A percentile compares a stretch with the other conserved stretches of the same genome.
phyloP scores from a whole-genome alignment of 37 sponge, comb jelly and placozoan species.

The Bolinopsis microptera region DNA sequence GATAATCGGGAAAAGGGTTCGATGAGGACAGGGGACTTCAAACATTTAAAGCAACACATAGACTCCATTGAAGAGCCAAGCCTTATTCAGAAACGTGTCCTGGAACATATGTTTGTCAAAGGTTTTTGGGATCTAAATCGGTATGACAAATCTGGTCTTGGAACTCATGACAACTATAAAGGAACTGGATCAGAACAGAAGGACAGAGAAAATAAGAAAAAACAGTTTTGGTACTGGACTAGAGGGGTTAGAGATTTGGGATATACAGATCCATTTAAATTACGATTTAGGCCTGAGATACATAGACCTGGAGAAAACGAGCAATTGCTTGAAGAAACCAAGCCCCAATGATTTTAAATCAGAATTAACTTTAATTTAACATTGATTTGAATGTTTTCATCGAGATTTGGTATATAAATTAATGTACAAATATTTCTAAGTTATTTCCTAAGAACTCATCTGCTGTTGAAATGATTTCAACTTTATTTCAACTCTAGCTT shows the following conservation, averaged over 20 bases:
- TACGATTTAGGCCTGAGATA: neutral
- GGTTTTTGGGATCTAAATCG: conserved; percentile 27
- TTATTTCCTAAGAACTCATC: too few species aligned
- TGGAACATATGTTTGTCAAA: conserved; percentile 26
- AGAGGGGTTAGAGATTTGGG: neutral
- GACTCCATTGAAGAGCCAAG: neutral
- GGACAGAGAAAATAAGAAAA: neutral
- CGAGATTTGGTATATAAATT: neutral
- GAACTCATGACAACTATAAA: neutral
- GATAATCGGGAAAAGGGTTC: neutral
- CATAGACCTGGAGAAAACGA: conserved; percentile 38
- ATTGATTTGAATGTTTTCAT: too few species aligned
- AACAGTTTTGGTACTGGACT: conserved; percentile 44
- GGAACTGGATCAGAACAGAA: neutral
- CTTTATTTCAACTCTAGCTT: too few species aligned
- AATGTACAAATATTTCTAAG: neutral
- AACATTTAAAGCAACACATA: neutral
- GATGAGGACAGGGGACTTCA: neutral
- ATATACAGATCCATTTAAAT: conserved; percentile 38
- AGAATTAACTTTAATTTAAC: too few species aligned
- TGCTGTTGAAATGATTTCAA: too few species aligned
- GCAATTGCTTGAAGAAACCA: conserved; percentile 1
- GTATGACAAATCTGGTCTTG: neutral
- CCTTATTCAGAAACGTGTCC: neutral
- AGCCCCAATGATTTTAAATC: neutral